Percentiles rank a stretch among this genome's conserved stretches.
phyloP scores from a whole-genome alignment of 2,888 invertebrate species.

The Meliscaeva auricollis region DNA sequence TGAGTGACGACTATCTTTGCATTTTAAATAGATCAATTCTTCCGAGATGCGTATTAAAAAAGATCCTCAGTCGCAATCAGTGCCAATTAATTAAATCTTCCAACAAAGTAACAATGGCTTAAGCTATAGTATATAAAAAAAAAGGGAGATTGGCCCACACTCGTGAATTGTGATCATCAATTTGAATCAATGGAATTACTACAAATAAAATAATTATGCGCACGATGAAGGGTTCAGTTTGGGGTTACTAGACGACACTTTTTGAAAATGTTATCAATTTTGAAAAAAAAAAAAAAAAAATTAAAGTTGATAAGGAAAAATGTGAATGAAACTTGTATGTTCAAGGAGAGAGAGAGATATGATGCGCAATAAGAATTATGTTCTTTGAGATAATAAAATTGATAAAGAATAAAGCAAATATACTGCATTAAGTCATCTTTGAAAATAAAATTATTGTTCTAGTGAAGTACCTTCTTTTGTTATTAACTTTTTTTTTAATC shows the following conservation, averaged over 20 bases:
- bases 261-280: constrained; percentile 37
- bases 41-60: constrained; percentile 20
- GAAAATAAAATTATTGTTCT: neutral
- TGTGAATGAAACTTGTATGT: constrained; percentile 44
- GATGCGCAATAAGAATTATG: constrained; percentile 33
- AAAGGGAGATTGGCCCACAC: constrained; percentile 27
- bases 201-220: constrained; percentile 47
- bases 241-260: constrained; percentile 62
- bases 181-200: constrained; percentile 17
- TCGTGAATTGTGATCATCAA: constrained; percentile 24
- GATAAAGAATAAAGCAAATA: neutral
- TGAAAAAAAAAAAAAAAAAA: neutral
- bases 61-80: constrained; percentile 45
- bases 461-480: neutral
- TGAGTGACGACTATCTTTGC: constrained; percentile 19
- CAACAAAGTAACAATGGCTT: constrained; percentile 28
- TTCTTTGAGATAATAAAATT: constrained; percentile 6
- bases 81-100: constrained; percentile 55
- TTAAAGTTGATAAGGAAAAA: constrained; percentile 21
- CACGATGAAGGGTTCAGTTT: constrained; percentile 47
- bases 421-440: constrained; percentile 6
- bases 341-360: constrained; percentile 18
- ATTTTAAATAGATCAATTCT: constrained; percentile 27
- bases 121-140: neutral
- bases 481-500: neutral